Percentiles rank a stretch among this genome's conserved stretches.
phyloP scores from a whole-genome alignment of 2,797 vertebrate species.

The Pseudotriccus pelzelni region DNA sequence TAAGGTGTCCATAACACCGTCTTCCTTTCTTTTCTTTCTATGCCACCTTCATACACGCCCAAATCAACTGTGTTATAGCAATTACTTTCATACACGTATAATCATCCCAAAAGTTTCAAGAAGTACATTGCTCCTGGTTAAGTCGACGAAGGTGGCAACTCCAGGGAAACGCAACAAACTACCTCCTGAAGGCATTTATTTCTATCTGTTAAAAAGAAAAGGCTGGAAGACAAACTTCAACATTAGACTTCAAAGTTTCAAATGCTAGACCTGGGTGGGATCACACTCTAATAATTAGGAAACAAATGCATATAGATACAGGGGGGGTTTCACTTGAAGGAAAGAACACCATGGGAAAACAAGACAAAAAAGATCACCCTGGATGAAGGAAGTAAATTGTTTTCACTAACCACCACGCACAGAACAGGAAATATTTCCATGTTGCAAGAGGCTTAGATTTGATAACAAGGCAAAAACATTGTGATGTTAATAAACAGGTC shows the following conservation, averaged over 20 bases:
- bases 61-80: rapidly evolving
- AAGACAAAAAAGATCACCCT: neutral
- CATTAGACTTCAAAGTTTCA: neutral
- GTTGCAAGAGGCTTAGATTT: neutral
- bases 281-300: neutral
- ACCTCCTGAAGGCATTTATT: neutral
- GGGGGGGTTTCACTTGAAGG: neutral
- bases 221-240: neutral
- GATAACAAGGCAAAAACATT: neutral
- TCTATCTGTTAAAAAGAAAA: neutral
- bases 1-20: neutral
- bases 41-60: neutral
- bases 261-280: rapidly evolving
- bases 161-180: neutral
- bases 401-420: neutral
- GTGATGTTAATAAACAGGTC: neutral
- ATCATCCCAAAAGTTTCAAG: neutral
- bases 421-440: neutral
- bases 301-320: neutral
- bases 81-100: rapidly evolving
- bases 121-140: neutral
- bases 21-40: neutral
- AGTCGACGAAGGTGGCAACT: neutral
- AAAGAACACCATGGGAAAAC: neutral
- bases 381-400: neutral